Conservation (phyloP, 2,113 vertebrate genomes). For the Struthidea cinerea region DNA sequence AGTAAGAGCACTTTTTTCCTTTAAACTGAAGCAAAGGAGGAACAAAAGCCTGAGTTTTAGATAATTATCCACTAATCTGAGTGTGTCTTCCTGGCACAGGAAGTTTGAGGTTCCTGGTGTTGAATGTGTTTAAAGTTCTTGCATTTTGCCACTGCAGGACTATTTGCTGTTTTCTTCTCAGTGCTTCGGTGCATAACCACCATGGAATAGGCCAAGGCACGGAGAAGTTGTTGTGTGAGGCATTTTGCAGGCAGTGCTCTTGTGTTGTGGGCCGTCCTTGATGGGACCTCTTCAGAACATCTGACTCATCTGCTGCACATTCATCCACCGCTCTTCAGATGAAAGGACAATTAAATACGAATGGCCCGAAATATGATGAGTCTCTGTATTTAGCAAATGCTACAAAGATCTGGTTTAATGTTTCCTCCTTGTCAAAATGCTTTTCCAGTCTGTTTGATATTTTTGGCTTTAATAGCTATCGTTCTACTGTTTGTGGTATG, state of each 20-base stretch:
- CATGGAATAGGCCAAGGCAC: neutral
- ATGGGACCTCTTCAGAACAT: conserved; percentile 41
- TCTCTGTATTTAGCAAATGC: conserved; percentile 41
- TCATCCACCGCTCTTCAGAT: conserved; percentile 36
- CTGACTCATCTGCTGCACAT: conserved; percentile 47
- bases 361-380: conserved; percentile 29
- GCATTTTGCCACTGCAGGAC: neutral
- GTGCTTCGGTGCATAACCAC: neutral
- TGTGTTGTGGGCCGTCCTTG: conserved; percentile 15
- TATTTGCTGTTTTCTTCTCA: neutral
- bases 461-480: conserved; percentile 29
- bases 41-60: neutral
- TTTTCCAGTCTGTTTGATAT: conserved; percentile 20
- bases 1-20: neutral
- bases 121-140: neutral
- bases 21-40: neutral
- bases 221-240: neutral
- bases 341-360: conserved; percentile 56
- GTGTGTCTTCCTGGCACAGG: neutral
- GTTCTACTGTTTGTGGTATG: neutral
- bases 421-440: conserved; percentile 40
- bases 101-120: neutral
- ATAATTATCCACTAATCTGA: neutral
- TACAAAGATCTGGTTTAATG: conserved; percentile 30
- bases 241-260: conserved; percentile 2